Percentiles rank a stretch among this genome's conserved stretches.
Conservation (phyloP, 2,888 invertebrate genomes). For the Calliopum simillimum region DNA sequence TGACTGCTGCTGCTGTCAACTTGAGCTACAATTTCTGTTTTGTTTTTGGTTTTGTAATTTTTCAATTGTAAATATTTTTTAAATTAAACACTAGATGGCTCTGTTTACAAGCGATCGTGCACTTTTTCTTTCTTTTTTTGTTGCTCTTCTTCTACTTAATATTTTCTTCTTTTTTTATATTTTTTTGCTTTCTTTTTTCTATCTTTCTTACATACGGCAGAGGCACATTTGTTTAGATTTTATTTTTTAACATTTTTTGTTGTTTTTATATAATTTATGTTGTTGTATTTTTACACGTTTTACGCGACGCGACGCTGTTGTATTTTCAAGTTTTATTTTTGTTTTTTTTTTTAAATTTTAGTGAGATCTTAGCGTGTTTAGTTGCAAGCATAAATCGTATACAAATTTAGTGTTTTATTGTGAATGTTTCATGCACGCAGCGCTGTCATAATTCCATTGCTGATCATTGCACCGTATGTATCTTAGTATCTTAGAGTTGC, state of each 20-base stretch:
- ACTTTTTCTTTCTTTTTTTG: conserved; percentile 17
- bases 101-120: not conserved
- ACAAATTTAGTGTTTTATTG: conserved; percentile 26
- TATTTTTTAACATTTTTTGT: conserved; percentile 24
- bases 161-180: conserved; percentile 1
- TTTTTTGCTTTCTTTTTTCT: conserved; percentile 4
- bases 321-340: conserved; percentile 31
- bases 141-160: not conserved
- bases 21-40: conserved; percentile 35
- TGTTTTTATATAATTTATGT: conserved; percentile 40
- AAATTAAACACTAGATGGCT: conserved; percentile 6
- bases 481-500: not conserved
- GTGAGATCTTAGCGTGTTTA: conserved; percentile 41
- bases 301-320: conserved; percentile 29
- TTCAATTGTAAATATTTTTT: conserved; percentile 46
- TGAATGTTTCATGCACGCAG: conserved; percentile 35
- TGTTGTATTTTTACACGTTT: conserved; percentile 42
- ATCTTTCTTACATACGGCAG: conserved; percentile 23
- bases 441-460: conserved; percentile 48
- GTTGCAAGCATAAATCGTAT: conserved; percentile 28
- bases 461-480: conserved; percentile 5
- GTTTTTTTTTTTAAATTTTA: conserved; percentile 32
- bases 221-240: conserved; percentile 32
- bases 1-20: conserved; percentile 7
- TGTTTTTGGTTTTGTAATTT: conserved; percentile 27